phyloP scores from a whole-genome alignment of 2,797 vertebrate species.

The Sebastes elongatus region DNA sequence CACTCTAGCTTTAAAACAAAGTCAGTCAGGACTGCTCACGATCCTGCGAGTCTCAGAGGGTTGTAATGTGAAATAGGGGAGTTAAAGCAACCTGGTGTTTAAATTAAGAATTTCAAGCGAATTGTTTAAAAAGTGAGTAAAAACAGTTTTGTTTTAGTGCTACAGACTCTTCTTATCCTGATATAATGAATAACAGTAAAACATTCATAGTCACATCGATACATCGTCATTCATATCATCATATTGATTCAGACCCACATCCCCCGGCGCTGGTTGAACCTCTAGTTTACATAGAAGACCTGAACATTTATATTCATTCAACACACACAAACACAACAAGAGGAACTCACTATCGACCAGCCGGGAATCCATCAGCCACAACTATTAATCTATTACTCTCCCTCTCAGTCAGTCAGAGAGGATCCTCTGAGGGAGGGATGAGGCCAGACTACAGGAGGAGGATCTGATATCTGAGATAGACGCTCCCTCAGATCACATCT shows the following conservation, averaged over 20 bases:
- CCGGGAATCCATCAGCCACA: conserved; percentile 61
- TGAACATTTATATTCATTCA: neutral
- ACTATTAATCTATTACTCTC: conserved; percentile 59
- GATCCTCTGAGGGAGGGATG: conserved; percentile 33
- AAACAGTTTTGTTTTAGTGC: neutral
- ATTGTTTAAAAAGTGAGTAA: too few relatives aligned
- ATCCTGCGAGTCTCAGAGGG: too few relatives aligned
- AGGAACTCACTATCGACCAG: conserved; percentile 63
- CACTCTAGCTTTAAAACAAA: too few relatives aligned
- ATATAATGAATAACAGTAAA: neutral
- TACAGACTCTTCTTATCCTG: neutral
- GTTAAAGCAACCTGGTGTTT: too few relatives aligned
- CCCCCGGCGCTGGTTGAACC: neutral
- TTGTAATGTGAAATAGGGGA: too few relatives aligned
- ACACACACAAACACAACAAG: conserved; percentile 18
- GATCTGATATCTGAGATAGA: conserved; percentile 12
- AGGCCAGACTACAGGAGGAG: conserved; percentile 15
- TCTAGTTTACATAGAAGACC: conserved; percentile 19
- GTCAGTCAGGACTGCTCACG: too few relatives aligned
- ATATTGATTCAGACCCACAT: neutral
- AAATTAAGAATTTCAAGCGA: too few relatives aligned
- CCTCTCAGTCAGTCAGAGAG: neutral
- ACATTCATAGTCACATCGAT: neutral
- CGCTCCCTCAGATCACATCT: neutral
- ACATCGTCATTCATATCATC: neutral